Base-by-base conservation (phyloP, 2,888 invertebrate genomes). In the Ferrisia virgata region DNA sequence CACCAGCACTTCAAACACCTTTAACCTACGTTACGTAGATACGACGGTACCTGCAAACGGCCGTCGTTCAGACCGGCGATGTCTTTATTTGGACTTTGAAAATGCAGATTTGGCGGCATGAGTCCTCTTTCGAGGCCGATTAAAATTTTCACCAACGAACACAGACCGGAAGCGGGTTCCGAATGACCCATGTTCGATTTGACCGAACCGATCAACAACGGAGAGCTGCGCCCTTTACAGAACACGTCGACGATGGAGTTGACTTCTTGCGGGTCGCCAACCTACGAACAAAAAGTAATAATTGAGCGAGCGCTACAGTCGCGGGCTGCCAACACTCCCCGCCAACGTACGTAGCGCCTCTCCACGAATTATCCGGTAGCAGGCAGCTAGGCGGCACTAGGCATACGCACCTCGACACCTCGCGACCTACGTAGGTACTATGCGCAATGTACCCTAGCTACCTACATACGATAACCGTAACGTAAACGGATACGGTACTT, bases 101-200 rank as follows among this genome's bases (percentile, higher is more conserved):
- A 99, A 89, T 99, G 98, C 85, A 99, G 90, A 89, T 99, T 99
- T 25, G 91, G 93, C 1, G 99, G 99, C 86, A 99, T 95, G 40
- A 93, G 89, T 39, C 96, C 95, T 84, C 92, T 89, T 90, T 99
- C 97, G 95, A 99, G 97, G 18, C 98, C 95, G 85, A 99, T 92
- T 28, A 99, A 89, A 83, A 97, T 92, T 89, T 98, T 98, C 13
- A 96, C 96, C 86, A 98, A 90, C 0, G 97, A 94, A 88, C 96
- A 96, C 31, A 98, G 90, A 33, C 97, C 97, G 72, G 96, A 95
- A 0, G 95, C 95, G 0, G 98, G 96, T 89, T 99, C 99, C 3
- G 98, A 94, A 89, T 99, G 99, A 0, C 99, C 99, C 97, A 99
- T 98, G 90, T 99, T 99, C 28, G 97, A 97, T 89, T 99, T 99